A percentile compares a stretch with the other conserved stretches of the same genome.
Evolutionary conservation across 2,113 vertebrate species (phyloP).

Genomic region (Lutjanus erythropterus): DNA sequence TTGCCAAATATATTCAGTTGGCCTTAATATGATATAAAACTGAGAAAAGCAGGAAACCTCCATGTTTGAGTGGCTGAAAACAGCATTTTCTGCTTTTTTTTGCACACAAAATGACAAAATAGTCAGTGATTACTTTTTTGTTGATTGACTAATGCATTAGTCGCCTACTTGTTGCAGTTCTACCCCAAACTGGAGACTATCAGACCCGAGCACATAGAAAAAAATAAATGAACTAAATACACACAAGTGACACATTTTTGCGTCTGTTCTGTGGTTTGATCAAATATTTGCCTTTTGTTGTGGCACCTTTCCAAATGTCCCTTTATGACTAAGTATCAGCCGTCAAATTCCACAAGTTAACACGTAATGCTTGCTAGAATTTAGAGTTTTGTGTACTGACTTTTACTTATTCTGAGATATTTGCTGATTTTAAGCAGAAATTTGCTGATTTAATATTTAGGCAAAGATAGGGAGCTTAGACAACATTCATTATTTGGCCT

Average conservation of each 20-base stretch:
- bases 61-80: too few species aligned
- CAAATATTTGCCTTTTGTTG: slow-evolving; percentile 17
- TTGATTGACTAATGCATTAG: too few species aligned
- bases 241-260: not conserved
- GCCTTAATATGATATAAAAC: too few species aligned
- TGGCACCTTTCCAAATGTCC: not conserved
- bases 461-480: not conserved
- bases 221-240: not conserved
- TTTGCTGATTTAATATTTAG: not conserved
- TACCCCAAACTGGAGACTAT: not conserved
- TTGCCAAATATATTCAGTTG: too few species aligned
- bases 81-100: too few species aligned
- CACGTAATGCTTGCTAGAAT: not conserved
- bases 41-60: too few species aligned
- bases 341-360: not conserved
- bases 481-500: not conserved
- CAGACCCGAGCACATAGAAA: not conserved
- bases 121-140: too few species aligned
- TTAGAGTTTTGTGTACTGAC: not conserved
- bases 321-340: not conserved
- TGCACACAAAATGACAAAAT: too few species aligned
- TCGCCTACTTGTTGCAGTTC: too few species aligned
- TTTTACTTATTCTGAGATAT: not conserved
- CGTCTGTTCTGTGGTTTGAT: not conserved
- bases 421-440: not conserved